Evolutionary conservation across 2,113 vertebrate genomes (phyloP), one percentile per base, ranked within the genome.

Genomic region (Martes martes): DNA sequence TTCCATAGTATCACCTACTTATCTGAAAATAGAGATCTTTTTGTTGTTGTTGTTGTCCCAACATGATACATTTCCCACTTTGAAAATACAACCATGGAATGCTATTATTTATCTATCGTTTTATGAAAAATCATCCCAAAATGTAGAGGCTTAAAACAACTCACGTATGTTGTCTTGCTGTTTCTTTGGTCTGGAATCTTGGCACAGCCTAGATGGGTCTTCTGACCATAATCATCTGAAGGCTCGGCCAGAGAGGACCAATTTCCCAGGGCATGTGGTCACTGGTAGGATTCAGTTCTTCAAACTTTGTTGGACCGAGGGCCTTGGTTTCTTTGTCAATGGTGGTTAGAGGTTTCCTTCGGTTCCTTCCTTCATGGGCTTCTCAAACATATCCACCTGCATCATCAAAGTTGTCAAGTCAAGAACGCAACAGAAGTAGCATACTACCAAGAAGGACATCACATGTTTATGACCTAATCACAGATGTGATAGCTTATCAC

Each of bases 351-450:
- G 16, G 18, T 39, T 33, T 57, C 8, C 45, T 31, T 19, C 1
- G 0, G 13, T 24, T 31, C 36, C 42, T 36, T 47, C 39, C n/a
- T 10, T 11, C 0, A 3, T 1, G 36, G 21, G 7, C 2, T 4
- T 26, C 11, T 2, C 11, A 7, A 5, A 4, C 18, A 8, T 0
- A 0, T 24, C 24, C 3, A 9, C 9, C 18, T 39, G 9, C 2
- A 21, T 19, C 2, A 42, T 19, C 39, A 28, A 45, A 7, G 13
- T 26, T 4, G 33, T 24, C 7, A 59, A 28, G 36, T 6, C n/a
- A n/a, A 78, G 79, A 79, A 28, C 5, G 2, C 11, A 26, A 7
- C 1, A 42, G 7, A 42, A 3, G 13, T 28, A 5, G 23, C 2
- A 57, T 24, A 16, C 2, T 18, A 61, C 52, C n/a, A 80, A 55